phyloP scores from a whole-genome alignment of 2,797 vertebrate genomes.

The Erithacus rubecula region DNA sequence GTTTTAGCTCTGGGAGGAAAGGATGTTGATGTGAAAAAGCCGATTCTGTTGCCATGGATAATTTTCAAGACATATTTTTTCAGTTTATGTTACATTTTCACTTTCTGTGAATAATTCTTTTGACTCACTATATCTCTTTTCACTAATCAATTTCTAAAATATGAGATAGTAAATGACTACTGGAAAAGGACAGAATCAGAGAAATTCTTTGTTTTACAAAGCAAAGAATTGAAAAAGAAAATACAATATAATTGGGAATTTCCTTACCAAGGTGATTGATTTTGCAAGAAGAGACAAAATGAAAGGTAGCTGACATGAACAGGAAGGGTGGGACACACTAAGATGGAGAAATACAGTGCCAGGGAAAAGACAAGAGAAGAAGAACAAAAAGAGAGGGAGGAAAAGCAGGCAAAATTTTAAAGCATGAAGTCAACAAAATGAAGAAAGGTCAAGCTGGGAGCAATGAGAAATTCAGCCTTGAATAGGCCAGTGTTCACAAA shows the following conservation, averaged over 20 bases:
- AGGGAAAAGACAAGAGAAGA: constrained; percentile 21
- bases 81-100: not conserved
- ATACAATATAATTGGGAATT: not conserved
- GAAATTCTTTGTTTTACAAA: not conserved
- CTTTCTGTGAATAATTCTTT: not conserved
- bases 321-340: constrained; percentile 39
- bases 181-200: not conserved
- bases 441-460: constrained; percentile 58
- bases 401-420: constrained; percentile 29
- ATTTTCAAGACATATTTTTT: not conserved
- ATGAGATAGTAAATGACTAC: not conserved
- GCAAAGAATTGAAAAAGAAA: not conserved
- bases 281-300: not conserved
- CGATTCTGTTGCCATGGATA: not conserved
- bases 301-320: not conserved
- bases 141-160: not conserved
- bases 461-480: constrained; percentile 39
- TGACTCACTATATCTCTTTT: not conserved
- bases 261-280: not conserved
- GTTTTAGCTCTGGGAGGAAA: not conserved
- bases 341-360: constrained; percentile 40
- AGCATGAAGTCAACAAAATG: constrained; percentile 53
- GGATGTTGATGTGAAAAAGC: not conserved
- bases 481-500: constrained; percentile 59
- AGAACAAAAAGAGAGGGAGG: constrained; percentile 25